phyloP scores from a whole-genome alignment of 2,888 invertebrate species.

The Cosmia trapezina region DNA sequence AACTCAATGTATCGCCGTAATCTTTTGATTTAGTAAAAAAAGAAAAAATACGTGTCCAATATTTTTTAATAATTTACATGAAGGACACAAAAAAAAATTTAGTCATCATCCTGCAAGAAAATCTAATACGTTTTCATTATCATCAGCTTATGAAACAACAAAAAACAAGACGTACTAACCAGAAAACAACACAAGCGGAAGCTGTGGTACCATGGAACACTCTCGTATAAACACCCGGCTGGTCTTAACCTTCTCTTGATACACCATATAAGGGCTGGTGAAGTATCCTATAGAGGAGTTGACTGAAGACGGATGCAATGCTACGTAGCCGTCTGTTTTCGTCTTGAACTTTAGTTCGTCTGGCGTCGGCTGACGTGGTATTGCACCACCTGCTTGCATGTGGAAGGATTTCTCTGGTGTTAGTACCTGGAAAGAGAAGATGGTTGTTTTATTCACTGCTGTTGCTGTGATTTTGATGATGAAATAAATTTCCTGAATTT shows the following conservation, averaged over 20 bases:
- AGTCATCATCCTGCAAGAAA: too few species aligned
- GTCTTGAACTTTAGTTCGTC: conserved; percentile 94
- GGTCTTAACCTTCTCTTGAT: conserved; percentile 96
- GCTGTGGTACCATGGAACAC: conserved; percentile 94
- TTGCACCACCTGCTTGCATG: conserved; percentile 93
- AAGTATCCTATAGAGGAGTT: conserved; percentile 92
- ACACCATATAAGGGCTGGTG: conserved; percentile 94
- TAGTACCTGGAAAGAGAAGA: conserved; percentile 84
- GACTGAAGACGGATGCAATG: conserved; percentile 94
- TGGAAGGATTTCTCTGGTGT: conserved; percentile 95
- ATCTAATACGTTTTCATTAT: not conserved
- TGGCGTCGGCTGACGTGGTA: conserved; percentile 93
- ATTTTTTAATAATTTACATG: too few species aligned
- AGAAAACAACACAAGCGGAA: conserved; percentile 93
- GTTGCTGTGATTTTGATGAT: not conserved
- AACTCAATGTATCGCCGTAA: too few species aligned
- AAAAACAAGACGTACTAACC: conserved; percentile 71
- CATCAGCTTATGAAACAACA: not conserved
- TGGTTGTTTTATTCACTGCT: not conserved
- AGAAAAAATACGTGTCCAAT: too few species aligned
- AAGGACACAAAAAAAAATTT: too few species aligned
- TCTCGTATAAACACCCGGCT: conserved; percentile 94
- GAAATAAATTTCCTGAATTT: not conserved
- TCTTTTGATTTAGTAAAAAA: too few species aligned
- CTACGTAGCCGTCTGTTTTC: conserved; percentile 93